A percentile compares a stretch with the other conserved stretches of the same genome.
These are phyloP conservation scores for Lepidurus arcticus DNA, from an alignment of 1,140 invertebrate genomes.

Conservation along the genomic window DNA sequence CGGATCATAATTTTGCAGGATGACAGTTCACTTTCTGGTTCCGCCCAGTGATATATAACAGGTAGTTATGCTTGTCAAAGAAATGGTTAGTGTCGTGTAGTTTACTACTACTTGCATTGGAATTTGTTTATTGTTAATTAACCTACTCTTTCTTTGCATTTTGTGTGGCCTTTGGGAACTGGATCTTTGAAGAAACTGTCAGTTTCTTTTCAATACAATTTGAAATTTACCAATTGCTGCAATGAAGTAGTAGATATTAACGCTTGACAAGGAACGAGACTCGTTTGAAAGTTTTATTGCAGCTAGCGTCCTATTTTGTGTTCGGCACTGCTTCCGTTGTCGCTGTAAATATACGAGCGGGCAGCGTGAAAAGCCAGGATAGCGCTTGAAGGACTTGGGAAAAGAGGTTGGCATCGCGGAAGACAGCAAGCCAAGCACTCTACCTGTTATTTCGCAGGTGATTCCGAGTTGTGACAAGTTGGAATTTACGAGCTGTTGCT, in stretches of 20 bases:
- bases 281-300: not conserved
- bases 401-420: slow-evolving; percentile 1
- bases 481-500: slow-evolving; percentile 19
- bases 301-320: not conserved
- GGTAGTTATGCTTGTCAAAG: not conserved
- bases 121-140: not conserved
- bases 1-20: not conserved
- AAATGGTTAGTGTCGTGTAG: not conserved
- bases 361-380: not conserved
- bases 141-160: not conserved
- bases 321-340: not conserved
- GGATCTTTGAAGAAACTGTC: not conserved
- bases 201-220: no score
- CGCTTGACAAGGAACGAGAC: not conserved
- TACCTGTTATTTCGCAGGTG: slow-evolving; percentile 21
- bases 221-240: no score
- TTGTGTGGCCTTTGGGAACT: not conserved
- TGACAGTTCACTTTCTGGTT: not conserved
- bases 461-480: slow-evolving; percentile 19
- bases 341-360: not conserved
- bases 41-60: not conserved
- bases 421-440: not conserved
- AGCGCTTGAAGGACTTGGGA: not conserved
- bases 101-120: not conserved
- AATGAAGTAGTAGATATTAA: not conserved